These are phyloP conservation scores for Lepus timidus DNA, from an alignment of 2,113 vertebrate genomes.

Conservation along the genomic window DNA sequence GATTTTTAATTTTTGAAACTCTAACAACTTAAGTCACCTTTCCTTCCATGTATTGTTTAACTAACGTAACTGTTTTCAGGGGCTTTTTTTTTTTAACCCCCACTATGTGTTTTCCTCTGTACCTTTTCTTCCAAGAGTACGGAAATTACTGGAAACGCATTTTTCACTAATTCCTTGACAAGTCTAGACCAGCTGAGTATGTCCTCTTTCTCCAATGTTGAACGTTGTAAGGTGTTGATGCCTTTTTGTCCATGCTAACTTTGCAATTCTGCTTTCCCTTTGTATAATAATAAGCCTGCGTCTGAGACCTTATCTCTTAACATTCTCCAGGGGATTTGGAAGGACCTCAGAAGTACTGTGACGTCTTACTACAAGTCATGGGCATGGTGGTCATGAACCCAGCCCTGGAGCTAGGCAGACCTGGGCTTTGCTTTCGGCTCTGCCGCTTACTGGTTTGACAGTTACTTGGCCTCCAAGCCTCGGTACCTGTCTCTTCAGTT, in stretches of 20 bases:
- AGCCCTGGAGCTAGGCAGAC: background rate
- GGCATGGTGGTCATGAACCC: background rate
- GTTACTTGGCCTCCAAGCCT: background rate
- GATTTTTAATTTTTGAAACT: constrained; percentile 11
- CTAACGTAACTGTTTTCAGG: background rate
- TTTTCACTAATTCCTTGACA: constrained; percentile 27
- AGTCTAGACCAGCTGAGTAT: background rate
- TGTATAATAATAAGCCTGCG: background rate
- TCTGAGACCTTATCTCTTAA: background rate
- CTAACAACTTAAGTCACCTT: background rate
- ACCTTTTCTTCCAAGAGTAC: background rate
- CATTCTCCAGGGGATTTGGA: background rate
- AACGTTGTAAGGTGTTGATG: background rate
- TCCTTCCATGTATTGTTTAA: background rate
- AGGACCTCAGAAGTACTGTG: background rate
- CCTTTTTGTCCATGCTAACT: background rate
- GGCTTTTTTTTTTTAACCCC: background rate
- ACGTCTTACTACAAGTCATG: background rate
- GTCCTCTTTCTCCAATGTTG: background rate
- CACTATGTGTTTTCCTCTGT: background rate
- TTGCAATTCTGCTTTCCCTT: constrained; percentile 23
- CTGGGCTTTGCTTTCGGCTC: background rate
- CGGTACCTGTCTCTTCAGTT: background rate
- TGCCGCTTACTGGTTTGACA: background rate
- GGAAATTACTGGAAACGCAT: background rate